These are phyloP conservation scores for Chalcosyrphus nemorum DNA, from an alignment of 2,888 invertebrate genomes.

Conservation along the genomic window DNA sequence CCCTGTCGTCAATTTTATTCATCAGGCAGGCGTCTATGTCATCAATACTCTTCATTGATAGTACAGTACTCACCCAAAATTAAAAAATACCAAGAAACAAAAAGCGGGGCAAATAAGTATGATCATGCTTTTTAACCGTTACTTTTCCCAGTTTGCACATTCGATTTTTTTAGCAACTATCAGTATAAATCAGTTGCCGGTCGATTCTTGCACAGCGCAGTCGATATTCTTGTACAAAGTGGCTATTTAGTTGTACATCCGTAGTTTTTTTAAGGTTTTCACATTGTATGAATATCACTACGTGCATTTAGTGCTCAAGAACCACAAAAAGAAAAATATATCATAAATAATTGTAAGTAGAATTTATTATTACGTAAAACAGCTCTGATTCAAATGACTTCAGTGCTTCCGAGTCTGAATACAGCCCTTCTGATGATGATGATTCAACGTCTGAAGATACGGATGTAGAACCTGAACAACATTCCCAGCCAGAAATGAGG, in stretches of 20 bases:
- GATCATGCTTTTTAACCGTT: not conserved
- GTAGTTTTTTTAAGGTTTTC: not conserved
- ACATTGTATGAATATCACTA: not conserved
- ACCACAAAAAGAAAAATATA: not conserved
- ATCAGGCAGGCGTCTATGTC: no score
- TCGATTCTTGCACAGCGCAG: slow-evolving; percentile 3
- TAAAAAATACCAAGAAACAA: no score
- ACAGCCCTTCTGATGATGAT: not conserved
- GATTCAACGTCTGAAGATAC: not conserved
- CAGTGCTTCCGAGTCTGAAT: not conserved
- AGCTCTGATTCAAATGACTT: not conserved
- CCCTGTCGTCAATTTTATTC: no score
- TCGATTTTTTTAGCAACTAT: no score
- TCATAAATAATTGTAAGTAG: no score
- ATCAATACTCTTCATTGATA: no score
- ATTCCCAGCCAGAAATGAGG: not conserved
- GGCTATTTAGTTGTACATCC: not conserved
- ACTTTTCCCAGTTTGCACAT: no score
- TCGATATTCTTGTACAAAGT: slow-evolving; percentile 14
- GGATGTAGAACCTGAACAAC: slow-evolving; percentile 6
- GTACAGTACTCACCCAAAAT: no score
- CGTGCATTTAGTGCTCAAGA: not conserved
- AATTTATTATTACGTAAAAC: not conserved
- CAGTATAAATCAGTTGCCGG: slow-evolving; percentile 1
- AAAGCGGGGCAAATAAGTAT: no score